Evolutionary conservation across 92 coral and sea anemone genomes (phyloP).

Genomic region (Bergia sp.): DNA sequence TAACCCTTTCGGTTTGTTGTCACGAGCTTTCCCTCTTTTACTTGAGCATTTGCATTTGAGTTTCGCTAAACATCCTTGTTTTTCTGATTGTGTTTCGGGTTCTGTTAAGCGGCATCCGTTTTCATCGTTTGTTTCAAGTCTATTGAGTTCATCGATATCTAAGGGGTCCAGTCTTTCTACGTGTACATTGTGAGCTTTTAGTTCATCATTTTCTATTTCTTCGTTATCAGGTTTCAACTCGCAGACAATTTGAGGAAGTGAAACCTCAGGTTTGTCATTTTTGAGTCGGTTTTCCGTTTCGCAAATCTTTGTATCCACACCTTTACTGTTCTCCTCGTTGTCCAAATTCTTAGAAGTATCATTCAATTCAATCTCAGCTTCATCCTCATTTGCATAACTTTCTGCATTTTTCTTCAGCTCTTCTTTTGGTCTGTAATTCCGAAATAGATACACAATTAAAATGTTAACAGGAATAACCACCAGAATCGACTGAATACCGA

Average conservation of each 20-base stretch:
- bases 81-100: not conserved
- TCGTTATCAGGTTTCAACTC: not conserved
- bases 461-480: constrained; percentile 71
- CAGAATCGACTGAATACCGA: constrained; percentile 67
- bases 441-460: constrained; percentile 63
- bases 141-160: not conserved
- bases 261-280: not conserved
- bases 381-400: not conserved
- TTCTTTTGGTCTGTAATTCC: constrained; percentile 56
- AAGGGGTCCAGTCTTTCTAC: not conserved
- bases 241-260: not conserved
- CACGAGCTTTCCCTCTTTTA: not conserved
- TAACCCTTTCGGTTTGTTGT: constrained; percentile 17
- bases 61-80: not conserved
- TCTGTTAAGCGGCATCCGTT: not conserved
- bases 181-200: not conserved
- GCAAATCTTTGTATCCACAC: not conserved
- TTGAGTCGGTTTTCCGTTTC: not conserved
- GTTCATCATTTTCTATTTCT: not conserved
- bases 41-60: not conserved
- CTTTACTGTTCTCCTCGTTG: not conserved
- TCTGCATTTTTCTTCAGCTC: not conserved
- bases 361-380: not conserved
- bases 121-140: not conserved
- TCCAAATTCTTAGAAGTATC: constrained; percentile 13